A percentile compares a stretch with the other conserved stretches of the same genome.
Evolutionary conservation across 2,797 vertebrate genomes (phyloP).

Genomic region (Manis crassicaudata): DNA sequence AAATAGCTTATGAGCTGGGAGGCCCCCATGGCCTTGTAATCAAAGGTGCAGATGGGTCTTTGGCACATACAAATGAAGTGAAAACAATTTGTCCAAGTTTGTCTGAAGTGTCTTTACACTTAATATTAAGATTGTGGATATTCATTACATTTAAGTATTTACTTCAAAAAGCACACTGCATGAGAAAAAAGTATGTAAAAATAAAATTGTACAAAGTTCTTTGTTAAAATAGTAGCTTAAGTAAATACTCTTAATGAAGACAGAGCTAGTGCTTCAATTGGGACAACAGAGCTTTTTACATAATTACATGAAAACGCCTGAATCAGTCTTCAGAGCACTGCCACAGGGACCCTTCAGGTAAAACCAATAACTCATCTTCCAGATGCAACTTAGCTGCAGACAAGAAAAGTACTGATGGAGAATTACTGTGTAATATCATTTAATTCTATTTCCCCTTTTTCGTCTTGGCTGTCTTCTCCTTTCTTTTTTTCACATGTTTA

Average conservation of each 20-base stretch:
- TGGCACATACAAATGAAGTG: neutral
- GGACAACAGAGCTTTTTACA: neutral
- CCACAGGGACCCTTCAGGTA: neutral
- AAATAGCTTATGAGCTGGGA: neutral
- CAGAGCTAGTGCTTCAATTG: neutral
- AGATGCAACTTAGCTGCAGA: neutral
- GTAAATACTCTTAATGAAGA: slow-evolving; percentile 36
- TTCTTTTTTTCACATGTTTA: slow-evolving; percentile 97
- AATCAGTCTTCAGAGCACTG: neutral
- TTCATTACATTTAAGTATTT: neutral
- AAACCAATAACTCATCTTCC: neutral
- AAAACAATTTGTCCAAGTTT: neutral
- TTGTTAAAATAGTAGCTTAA: slow-evolving; percentile 52
- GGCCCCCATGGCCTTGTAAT: neutral
- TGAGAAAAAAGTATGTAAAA: slow-evolving; percentile 29
- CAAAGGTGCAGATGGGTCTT: neutral
- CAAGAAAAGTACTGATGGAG: neutral
- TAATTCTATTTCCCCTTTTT: slow-evolving; percentile 91
- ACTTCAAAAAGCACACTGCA: neutral
- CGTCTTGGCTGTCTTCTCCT: slow-evolving; percentile 93
- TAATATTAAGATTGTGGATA: neutral
- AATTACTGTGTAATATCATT: neutral
- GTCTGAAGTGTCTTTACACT: neutral
- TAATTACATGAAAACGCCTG: neutral
- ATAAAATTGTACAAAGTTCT: slow-evolving; percentile 21